phyloP scores from a whole-genome alignment of 2,113 vertebrate genomes.

The Corythornis cristatus region DNA sequence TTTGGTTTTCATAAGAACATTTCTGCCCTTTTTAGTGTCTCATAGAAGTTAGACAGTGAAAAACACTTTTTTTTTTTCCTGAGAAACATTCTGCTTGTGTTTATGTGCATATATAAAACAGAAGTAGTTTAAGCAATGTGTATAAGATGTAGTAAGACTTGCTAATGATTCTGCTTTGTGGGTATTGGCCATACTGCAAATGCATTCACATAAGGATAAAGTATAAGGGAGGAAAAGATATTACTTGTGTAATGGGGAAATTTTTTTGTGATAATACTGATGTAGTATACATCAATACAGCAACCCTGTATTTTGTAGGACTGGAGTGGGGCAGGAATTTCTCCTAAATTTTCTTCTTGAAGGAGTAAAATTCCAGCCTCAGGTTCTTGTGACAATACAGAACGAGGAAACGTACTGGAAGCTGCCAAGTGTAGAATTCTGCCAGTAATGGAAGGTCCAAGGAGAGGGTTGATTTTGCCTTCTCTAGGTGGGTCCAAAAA shows the following conservation, averaged over 20 bases:
- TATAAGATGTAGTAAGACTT: not conserved
- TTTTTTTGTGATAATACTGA: not conserved
- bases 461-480: not conserved
- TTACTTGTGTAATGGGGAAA: accelerated
- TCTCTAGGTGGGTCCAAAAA: not conserved
- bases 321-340: not conserved
- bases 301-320: not conserved
- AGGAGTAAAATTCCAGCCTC: not conserved
- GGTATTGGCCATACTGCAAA: not conserved
- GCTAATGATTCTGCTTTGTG: not conserved
- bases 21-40: not conserved
- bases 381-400: not conserved
- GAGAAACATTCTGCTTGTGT: no score
- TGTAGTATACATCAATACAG: not conserved
- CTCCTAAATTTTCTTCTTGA: not conserved
- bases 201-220: not conserved
- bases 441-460: not conserved
- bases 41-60: not conserved
- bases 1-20: not conserved
- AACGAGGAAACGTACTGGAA: not conserved
- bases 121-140: not conserved
- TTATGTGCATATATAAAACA: not conserved
- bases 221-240: not conserved
- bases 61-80: not conserved
- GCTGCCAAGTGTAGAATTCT: not conserved